Conservation (phyloP, 2,888 invertebrate species). For the Lasioglossum vierecki region DNA sequence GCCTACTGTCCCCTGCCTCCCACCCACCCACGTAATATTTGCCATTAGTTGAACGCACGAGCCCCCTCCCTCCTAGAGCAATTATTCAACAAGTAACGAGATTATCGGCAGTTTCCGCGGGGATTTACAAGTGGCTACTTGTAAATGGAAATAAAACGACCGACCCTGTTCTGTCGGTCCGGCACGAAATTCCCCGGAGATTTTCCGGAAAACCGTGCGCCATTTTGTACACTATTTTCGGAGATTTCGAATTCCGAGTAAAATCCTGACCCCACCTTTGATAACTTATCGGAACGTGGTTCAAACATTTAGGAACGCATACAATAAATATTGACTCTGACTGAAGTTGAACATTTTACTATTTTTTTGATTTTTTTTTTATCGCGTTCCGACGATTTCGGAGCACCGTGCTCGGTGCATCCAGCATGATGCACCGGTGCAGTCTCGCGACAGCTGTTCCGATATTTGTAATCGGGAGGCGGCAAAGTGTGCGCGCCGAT, state of each 20-base stretch:
- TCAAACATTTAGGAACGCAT: too few species aligned
- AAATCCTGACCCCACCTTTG: too few species aligned
- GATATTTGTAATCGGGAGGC: constrained; percentile 62
- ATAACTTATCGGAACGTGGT: too few species aligned
- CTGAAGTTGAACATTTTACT: background rate
- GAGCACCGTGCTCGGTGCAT: constrained; percentile 18
- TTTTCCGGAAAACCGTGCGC: background rate
- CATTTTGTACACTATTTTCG: background rate
- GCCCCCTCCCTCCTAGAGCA: background rate
- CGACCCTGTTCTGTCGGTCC: background rate
- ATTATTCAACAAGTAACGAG: constrained; percentile 39
- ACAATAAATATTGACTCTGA: background rate
- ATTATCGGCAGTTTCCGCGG: constrained; percentile 14
- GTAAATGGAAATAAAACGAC: constrained; percentile 24
- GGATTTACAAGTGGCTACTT: constrained; percentile 30
- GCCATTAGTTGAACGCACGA: constrained; percentile 12
- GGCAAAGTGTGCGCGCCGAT: constrained; percentile 40
- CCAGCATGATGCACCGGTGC: constrained; percentile 18
- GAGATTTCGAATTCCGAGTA: background rate
- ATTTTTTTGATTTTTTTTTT: too few species aligned
- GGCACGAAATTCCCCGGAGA: background rate
- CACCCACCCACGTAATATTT: constrained; percentile 15
- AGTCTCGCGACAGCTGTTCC: constrained; percentile 64
- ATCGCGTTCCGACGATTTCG: background rate
- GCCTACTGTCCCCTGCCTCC: background rate